A percentile compares a stretch with the other conserved stretches of the same genome.
These are phyloP conservation scores for Aythya baeri DNA, from an alignment of 2,113 vertebrate species.

Conservation along the genomic window DNA sequence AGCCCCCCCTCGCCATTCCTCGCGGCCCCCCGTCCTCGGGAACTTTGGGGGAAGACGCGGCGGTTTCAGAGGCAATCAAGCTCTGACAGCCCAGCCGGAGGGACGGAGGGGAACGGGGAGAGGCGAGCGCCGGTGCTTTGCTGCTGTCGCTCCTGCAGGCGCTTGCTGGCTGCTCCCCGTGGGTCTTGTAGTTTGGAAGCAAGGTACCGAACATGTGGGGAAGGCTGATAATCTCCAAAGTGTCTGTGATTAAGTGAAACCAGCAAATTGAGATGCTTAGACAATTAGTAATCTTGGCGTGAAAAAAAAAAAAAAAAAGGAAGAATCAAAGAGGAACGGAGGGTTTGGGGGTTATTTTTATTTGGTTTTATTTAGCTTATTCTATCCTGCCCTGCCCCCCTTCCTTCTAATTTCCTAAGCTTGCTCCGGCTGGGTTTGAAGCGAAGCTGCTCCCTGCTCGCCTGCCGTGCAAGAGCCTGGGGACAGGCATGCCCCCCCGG, in stretches of 20 bases:
- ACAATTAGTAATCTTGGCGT: constrained; percentile 71
- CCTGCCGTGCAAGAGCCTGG: rapidly evolving
- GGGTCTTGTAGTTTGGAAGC: constrained; percentile 63
- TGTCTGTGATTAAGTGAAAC: constrained; percentile 71
- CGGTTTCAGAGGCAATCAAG: constrained; percentile 53
- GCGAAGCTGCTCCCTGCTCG: not conserved
- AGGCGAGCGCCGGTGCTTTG: not conserved
- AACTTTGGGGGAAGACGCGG: constrained; percentile 35
- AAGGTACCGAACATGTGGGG: constrained; percentile 71
- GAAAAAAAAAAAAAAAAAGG: not conserved
- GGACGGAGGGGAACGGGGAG: not conserved
- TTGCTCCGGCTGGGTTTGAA: not conserved
- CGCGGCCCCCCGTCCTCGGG: constrained; percentile 11
- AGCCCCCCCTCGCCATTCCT: constrained; percentile 28
- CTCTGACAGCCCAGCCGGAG: constrained; percentile 69
- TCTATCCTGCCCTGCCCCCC: not conserved
- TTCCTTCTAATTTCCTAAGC: not conserved
- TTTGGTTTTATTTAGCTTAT: constrained; percentile 35
- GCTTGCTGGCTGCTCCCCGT: constrained; percentile 39
- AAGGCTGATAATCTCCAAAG: constrained; percentile 72
- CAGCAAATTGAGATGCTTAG: constrained; percentile 73
- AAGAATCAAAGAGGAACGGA: constrained; percentile 42
- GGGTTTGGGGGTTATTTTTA: constrained; percentile 13
- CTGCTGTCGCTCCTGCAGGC: constrained; percentile 63
- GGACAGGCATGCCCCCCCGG: rapidly evolving